Percentiles rank a stretch among this genome's conserved stretches.
Evolutionary conservation across 1,140 invertebrate genomes (phyloP).

Genomic region (Bacillus rossius): DNA sequence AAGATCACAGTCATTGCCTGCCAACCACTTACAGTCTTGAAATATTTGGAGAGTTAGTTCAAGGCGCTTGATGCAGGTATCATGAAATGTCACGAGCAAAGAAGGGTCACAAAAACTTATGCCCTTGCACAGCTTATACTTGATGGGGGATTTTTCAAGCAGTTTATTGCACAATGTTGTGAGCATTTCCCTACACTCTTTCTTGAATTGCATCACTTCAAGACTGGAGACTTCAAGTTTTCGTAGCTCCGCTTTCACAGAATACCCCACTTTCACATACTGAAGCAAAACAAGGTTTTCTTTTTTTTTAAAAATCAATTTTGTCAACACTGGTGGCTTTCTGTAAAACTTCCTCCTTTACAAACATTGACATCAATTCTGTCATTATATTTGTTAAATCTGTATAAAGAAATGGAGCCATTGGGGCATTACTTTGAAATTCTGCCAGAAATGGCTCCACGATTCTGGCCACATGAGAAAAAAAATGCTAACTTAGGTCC

Average conservation of each 20-base stretch:
- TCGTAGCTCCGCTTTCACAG: no score
- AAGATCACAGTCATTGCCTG: conserved; percentile 2
- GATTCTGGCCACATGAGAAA: conserved; percentile 11
- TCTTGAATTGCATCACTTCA: conserved; percentile 9
- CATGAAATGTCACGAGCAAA: background rate
- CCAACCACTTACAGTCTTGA: background rate
- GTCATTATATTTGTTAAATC: conserved; percentile 1
- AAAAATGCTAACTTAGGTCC: background rate
- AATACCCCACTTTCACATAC: no score
- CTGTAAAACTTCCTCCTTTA: conserved; percentile 9
- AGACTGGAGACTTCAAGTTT: conserved; percentile 1
- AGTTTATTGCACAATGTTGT: conserved; percentile 7
- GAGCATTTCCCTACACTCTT: conserved; percentile 10
- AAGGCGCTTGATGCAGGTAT: conserved; percentile 1
- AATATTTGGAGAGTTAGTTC: conserved; percentile 3
- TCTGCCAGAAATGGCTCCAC: conserved; percentile 21
- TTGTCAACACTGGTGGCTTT: background rate
- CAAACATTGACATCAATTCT: conserved; percentile 5
- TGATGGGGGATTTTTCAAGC: conserved; percentile 5
- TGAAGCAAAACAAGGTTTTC: no score
- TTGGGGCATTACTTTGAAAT: conserved; percentile 21
- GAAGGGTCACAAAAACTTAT: conserved; percentile 11
- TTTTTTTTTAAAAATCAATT: background rate
- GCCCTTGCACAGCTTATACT: conserved; percentile 4
- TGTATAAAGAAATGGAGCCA: conserved; percentile 17